Conservation (phyloP, 2,113 vertebrate species). For the Serinus canaria region DNA sequence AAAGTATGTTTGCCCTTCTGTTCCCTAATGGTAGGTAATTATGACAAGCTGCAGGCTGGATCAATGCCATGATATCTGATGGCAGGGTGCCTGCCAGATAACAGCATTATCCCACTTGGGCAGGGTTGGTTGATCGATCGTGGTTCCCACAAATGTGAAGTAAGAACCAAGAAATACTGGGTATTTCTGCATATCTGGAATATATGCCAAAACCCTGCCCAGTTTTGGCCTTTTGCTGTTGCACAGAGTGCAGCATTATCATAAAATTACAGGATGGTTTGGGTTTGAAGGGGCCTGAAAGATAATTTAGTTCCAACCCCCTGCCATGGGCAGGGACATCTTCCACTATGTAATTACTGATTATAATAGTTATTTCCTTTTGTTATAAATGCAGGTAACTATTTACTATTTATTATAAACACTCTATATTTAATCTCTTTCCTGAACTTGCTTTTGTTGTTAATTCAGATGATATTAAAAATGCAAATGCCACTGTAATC, state of each 20-base stretch:
- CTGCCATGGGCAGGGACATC: background rate
- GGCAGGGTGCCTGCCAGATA: conserved; percentile 5
- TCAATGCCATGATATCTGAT: conserved; percentile 1
- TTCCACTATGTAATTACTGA: background rate
- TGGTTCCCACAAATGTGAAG: conserved; percentile 18
- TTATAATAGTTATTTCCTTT: background rate
- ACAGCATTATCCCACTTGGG: background rate
- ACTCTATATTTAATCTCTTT: background rate
- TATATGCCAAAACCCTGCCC: background rate
- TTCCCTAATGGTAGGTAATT: background rate
- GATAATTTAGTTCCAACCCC: background rate
- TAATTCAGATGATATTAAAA: conserved; percentile 4
- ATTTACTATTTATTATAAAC: background rate
- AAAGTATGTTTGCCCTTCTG: background rate
- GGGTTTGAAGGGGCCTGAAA: background rate
- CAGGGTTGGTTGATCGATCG: background rate
- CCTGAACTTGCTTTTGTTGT: background rate
- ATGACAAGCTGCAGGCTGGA: background rate
- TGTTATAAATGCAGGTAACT: background rate
- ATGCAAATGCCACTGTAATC: background rate
- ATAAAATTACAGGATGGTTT: background rate
- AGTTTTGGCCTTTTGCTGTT: background rate
- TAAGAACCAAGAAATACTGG: background rate
- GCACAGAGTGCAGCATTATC: background rate
- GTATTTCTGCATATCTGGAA: background rate